Evolutionary conservation across 2,113 vertebrate species (phyloP), one percentile per base, ranked within the genome.

Genomic region (Ivindomyrus marchei): DNA sequence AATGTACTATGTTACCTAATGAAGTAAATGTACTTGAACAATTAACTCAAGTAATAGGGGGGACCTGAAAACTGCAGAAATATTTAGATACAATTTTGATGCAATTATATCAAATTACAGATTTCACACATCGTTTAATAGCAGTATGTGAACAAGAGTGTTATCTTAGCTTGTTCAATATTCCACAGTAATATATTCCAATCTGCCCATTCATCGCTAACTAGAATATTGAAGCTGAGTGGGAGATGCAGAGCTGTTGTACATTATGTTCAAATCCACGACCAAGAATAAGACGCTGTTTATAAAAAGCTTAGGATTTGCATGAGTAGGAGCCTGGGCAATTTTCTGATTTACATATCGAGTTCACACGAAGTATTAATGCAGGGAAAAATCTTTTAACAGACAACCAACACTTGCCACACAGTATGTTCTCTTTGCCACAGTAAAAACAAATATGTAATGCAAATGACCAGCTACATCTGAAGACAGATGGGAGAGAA

Each of bases 391-490:
- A 87, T 47, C 50, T 87, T 53, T 80, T 88, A 88, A 88, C 89
- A 46, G 74, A 46, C 89, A 90, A 86, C 24, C 47, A 83, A 56
- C 89, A 88, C 85, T 80, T 15, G 49, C 77, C 36, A 21, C 77
- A 27, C 50, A 56, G 77, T 85, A 83, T 80, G 70, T 89, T 77
- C 70, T 11, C 31, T 47, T 53, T 53, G 77, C 47, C 27, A 50
- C 88, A 89, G 70, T 13, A 80, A 83, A 49, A 89, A 84, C 88
- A 89, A 84, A 89, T 77, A 84, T 74, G 74, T 84, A 39, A 89
- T 84, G 36, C 36, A 52, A 89, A 89, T 89, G 52, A 62, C 89
- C 80, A 66, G 36, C 42, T 85, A 56, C 21, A 85, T 46, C 42
- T 58, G 21, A 52, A 66, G 80, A 47, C 89, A 89, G 89, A 89